phyloP scores from a whole-genome alignment of 2,888 invertebrate species.

The Drosophila neotestacea region DNA sequence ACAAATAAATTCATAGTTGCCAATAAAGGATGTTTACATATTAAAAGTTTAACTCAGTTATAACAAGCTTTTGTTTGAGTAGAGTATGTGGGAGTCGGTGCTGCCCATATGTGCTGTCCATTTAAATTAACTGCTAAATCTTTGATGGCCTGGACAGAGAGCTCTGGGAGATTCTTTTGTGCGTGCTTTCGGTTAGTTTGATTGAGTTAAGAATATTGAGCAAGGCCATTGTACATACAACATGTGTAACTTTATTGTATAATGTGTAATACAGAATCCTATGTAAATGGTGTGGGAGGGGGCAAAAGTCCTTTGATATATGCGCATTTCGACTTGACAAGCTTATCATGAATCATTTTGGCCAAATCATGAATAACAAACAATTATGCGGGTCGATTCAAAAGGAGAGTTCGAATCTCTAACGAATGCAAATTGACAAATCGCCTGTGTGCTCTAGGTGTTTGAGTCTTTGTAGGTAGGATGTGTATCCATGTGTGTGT shows the following conservation, averaged over 20 bases:
- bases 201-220: constrained; percentile 33
- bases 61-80: no score
- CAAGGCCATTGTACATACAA: constrained; percentile 9
- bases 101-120: constrained; percentile 12
- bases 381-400: constrained; percentile 70
- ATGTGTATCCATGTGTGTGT: constrained; percentile 8
- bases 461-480: neutral
- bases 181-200: constrained; percentile 9
- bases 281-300: neutral
- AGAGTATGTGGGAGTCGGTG: constrained; percentile 2
- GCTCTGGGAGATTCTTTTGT: constrained; percentile 14
- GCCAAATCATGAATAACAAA: constrained; percentile 72
- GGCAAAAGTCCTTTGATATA: constrained; percentile 25
- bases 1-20: no score
- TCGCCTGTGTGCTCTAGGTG: constrained; percentile 9
- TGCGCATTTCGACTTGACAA: constrained; percentile 42
- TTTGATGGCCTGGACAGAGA: constrained; percentile 30
- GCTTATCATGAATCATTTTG: constrained; percentile 64
- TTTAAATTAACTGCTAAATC: constrained; percentile 51
- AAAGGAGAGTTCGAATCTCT: constrained; percentile 16
- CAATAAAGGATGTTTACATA: no score
- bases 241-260: neutral
- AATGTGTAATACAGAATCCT: constrained; percentile 10
- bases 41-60: neutral
- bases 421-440: constrained; percentile 53